Conservation (phyloP, 2,888 invertebrate genomes). For the Odontocerum albicorne region DNA sequence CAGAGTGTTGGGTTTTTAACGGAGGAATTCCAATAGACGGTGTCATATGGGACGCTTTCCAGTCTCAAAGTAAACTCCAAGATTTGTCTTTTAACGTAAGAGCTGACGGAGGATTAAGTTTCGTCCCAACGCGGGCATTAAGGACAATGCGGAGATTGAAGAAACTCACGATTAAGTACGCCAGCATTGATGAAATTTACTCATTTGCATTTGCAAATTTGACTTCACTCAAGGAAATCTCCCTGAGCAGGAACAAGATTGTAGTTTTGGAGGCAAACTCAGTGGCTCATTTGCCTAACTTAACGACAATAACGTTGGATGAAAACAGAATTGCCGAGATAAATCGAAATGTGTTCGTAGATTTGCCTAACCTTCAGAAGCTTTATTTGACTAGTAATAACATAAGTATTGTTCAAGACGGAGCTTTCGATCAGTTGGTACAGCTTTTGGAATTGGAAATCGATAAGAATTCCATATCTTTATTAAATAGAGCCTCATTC, state of each 20-base stretch:
- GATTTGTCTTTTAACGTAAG: slow-evolving; percentile 73
- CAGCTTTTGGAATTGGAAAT: slow-evolving; percentile 80
- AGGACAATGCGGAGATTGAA: slow-evolving; percentile 66
- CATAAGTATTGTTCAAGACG: slow-evolving; percentile 80
- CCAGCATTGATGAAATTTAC: slow-evolving; percentile 68
- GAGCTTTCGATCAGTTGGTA: slow-evolving; percentile 74
- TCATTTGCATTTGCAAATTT: slow-evolving; percentile 76
- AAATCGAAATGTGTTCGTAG: slow-evolving; percentile 70
- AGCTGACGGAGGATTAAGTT: slow-evolving; percentile 67
- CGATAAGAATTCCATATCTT: slow-evolving; percentile 73
- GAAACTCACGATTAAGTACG: slow-evolving; percentile 71
- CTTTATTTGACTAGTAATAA: slow-evolving; percentile 85
- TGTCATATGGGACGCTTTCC: slow-evolving; percentile 74
- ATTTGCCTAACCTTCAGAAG: slow-evolving; percentile 70
- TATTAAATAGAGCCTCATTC: slow-evolving; percentile 76
- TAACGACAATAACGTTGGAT: slow-evolving; percentile 70
- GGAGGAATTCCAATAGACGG: slow-evolving; percentile 68
- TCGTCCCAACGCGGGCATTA: slow-evolving; percentile 71
- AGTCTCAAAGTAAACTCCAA: slow-evolving; percentile 69
- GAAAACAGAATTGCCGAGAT: slow-evolving; percentile 77
- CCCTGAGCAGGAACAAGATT: slow-evolving; percentile 70
- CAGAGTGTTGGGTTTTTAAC: slow-evolving; percentile 78
- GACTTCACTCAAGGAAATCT: slow-evolving; percentile 66
- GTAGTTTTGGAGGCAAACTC: slow-evolving; percentile 67
- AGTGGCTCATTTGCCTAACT: slow-evolving; percentile 71